Percentiles rank a stretch among this genome's conserved stretches.
Conservation (phyloP, 2,888 invertebrate species). For the Cheilosia scutellata region DNA sequence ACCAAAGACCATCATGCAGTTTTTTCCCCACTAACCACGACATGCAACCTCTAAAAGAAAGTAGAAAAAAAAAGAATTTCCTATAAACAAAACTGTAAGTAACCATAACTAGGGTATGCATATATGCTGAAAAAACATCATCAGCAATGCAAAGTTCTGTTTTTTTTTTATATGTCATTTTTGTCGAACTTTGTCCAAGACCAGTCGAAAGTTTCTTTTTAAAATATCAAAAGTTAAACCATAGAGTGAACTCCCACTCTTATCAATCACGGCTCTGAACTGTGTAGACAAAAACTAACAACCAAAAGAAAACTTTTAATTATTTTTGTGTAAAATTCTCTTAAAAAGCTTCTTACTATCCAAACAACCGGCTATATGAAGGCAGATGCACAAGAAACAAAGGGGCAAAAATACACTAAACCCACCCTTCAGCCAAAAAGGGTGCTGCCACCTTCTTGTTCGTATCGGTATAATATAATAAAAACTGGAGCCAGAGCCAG, state of each 20-base stretch:
- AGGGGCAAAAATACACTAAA: constrained; percentile 53
- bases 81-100: background rate
- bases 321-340: constrained; percentile 73
- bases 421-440: constrained; percentile 50
- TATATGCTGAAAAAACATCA: background rate
- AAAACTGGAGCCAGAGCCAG: constrained; percentile 32
- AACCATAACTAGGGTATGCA: constrained; percentile 4
- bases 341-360: constrained; percentile 71
- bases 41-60: too few relatives aligned
- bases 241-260: constrained; percentile 60
- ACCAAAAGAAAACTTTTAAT: constrained; percentile 71
- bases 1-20: too few relatives aligned
- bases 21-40: too few relatives aligned
- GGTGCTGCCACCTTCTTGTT: constrained; percentile 28
- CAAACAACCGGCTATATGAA: constrained; percentile 62
- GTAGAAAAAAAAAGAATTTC: too few relatives aligned
- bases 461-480: constrained; percentile 29
- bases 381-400: constrained; percentile 60
- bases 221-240: constrained; percentile 67
- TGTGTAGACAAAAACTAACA: constrained; percentile 43
- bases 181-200: constrained; percentile 54
- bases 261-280: constrained; percentile 61
- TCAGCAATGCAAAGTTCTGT: background rate
- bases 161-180: constrained; percentile 23
- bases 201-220: constrained; percentile 57